Base-by-base conservation (phyloP, 2,888 invertebrate species). In the Cyclophora albipunctata region DNA sequence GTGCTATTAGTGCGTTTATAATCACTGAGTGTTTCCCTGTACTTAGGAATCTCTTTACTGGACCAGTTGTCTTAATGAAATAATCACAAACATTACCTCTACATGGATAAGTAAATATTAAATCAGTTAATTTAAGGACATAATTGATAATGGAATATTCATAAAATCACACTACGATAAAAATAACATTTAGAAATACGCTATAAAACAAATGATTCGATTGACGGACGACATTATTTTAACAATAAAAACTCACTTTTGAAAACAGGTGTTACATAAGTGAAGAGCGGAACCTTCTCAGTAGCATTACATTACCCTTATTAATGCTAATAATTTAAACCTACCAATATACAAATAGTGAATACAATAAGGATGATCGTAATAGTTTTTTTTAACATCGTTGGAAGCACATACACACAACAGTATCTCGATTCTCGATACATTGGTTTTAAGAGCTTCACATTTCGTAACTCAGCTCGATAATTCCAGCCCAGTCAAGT, bases 11-110 rank as follows among this genome's bases (percentile, higher is more conserved):
- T 68, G 66, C 66, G 66, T 66, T 67, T 64, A 63, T 62, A 61
- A 71, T 69, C 70, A 76, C 70, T 44, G 66, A 66, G 66, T 60
- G 55, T 62, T 56, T 78, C 74, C 78, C 76, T 78, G 78, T 79
- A 78, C 65, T 73, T 67, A 69, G 66, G 66, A 75, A 71, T 73
- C 67, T 67, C 67, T 60, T 69, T 65, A 64, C 66, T 70, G 67
- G 69, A 77, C 70, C 73, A 66, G 64, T 63, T 63, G 60, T 62
- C 66, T 68, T 68, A 61, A 58, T 56, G 60, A 54, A 60, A 63
- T 68, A 67, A 70, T 67, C 66, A 67, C 63, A 67, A 68, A 71
- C 64, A 53, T 53, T 49, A 52, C 55, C 44, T 46, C 47, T 58
- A 56, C 45, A 45, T 35, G 46, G 49, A 33, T 61, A 41, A 50